Percentiles rank a stretch among this genome's conserved stretches.
Conservation (phyloP, 2,797 vertebrate species). For the Eleutherodactylus coqui region DNA sequence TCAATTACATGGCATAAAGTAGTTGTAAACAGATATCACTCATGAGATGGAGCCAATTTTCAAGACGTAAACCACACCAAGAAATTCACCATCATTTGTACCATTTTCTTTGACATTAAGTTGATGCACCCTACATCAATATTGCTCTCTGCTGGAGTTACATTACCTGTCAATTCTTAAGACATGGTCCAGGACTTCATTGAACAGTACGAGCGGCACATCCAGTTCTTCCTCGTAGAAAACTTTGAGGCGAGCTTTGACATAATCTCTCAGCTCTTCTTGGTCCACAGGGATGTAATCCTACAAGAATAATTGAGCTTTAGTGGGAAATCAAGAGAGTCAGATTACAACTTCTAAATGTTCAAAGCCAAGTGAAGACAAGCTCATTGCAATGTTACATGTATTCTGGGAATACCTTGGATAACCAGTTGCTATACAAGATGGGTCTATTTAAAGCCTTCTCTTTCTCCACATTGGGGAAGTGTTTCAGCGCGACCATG, state of each 20-base stretch:
- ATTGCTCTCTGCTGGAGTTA: neutral
- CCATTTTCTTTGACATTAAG: no score
- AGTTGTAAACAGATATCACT: no score
- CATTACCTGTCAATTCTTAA: slow-evolving; percentile 93
- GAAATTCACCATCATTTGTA: no score
- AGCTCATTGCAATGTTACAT: neutral
- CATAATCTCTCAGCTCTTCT: slow-evolving; percentile 96
- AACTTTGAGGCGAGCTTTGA: slow-evolving; percentile 97
- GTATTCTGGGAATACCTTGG: slow-evolving; percentile 83
- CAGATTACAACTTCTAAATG: neutral
- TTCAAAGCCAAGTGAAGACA: no score
- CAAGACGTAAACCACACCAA: no score
- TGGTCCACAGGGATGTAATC: slow-evolving; percentile 99
- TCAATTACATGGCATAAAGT: no score
- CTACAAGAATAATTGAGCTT: slow-evolving; percentile 69
- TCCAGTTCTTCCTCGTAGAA: slow-evolving; percentile 98
- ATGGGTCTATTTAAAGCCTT: slow-evolving; percentile 93
- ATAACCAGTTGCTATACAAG: slow-evolving; percentile 99
- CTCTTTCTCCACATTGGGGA: slow-evolving; percentile 96
- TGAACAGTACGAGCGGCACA: slow-evolving; percentile 96
- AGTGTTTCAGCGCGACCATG: slow-evolving; percentile 94
- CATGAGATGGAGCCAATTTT: no score
- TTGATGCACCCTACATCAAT: no score
- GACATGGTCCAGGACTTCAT: slow-evolving; percentile 96
- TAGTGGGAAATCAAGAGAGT: neutral